Base-by-base conservation (phyloP, 2,888 invertebrate species). In the Rhagophthalmus giganteus region DNA sequence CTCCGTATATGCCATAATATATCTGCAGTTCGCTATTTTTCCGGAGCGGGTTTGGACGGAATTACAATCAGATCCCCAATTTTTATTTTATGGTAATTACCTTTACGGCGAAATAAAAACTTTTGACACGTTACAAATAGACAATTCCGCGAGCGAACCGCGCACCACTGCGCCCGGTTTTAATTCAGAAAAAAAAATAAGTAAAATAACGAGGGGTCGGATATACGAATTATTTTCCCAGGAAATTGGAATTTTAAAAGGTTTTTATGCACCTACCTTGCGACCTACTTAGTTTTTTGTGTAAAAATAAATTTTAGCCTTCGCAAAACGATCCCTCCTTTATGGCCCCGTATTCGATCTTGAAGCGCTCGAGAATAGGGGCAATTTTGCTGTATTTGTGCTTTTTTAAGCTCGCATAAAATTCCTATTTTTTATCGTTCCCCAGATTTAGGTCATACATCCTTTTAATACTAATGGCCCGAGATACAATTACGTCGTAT, bases 1-100 rank as follows among this genome's bases (percentile, higher is more conserved):
- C 69, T 69, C 68, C 72, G 66, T 71, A 69, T 72, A 72, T 72
- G 69, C 70, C 68, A 72, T 72, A 72, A 72, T 72, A 71, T 73
- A 74, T 74, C 73, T 74, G 72, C 72, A 72, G 72, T 70, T 71
- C 69, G 62, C 70, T 64, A 71, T 71, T 69, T 68, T 66, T 67
- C 66, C 66, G 65, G 68, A 66, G 67, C 67, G 66, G 66, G 55
- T 49, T 47, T 25, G 52, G 31, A 46, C 31, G 41, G 52, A 52
- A 51, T 47, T 41, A 55, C 60, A 41, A 47, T 45, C 50, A 44
- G 42, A 44, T 50, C 37, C 44, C 27, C 45, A 46, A 51, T 51
- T 51, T 50, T 39, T 51, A 51, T 46, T 51, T 51, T 51, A 51
- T 51, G 45, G 32, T 51, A 51, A 50, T 44, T 39, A 38, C 25